Percentiles rank a stretch among this genome's conserved stretches.
These are phyloP conservation scores for Nemapogon koenigi DNA, from an alignment of 2,888 invertebrate genomes.

Conservation along the genomic window DNA sequence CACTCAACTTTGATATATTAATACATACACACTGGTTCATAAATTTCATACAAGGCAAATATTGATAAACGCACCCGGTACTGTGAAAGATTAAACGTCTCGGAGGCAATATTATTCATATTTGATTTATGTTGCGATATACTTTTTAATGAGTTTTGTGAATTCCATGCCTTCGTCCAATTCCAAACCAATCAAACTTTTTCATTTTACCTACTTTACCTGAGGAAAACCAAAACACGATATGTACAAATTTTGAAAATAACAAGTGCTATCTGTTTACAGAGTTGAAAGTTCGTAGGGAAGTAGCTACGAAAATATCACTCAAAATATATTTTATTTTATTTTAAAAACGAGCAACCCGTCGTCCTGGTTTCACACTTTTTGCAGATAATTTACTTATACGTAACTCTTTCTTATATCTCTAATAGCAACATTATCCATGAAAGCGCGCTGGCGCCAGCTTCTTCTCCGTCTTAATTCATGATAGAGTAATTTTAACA, in stretches of 20 bases:
- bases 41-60: slow-evolving; percentile 4
- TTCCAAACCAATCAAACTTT: slow-evolving; percentile 61
- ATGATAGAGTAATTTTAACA: no score
- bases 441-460: no score
- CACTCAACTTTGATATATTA: not conserved
- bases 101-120: slow-evolving; percentile 23
- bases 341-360: not conserved
- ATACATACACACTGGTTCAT: slow-evolving; percentile 1
- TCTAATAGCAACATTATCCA: no score
- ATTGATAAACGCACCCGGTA: slow-evolving; percentile 1
- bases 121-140: slow-evolving; percentile 50
- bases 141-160: slow-evolving; percentile 59
- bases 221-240: not conserved
- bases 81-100: slow-evolving; percentile 4
- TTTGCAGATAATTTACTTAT: no score
- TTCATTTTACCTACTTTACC: slow-evolving; percentile 21
- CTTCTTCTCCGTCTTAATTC: no score
- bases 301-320: no score
- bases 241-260: no score
- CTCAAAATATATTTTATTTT: no score
- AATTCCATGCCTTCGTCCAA: slow-evolving; percentile 37
- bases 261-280: no score
- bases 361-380: not conserved
- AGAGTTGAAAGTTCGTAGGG: no score
- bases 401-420: no score